Evolutionary conservation across 2,113 vertebrate genomes (phyloP), one percentile per base, ranked within the genome.

Genomic region (Prunella fulvescens): DNA sequence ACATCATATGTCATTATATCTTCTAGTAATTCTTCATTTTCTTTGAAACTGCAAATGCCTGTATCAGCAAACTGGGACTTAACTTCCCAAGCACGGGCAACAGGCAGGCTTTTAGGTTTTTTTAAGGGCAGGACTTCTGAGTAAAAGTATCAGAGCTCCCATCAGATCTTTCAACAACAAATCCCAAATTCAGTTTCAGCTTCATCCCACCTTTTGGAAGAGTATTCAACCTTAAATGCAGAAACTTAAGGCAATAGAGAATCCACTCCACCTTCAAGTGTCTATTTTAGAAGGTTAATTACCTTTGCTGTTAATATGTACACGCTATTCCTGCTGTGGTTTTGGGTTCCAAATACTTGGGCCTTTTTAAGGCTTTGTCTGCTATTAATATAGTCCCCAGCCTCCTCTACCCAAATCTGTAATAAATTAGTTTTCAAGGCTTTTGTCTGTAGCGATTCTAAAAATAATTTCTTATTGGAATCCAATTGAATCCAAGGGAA

Each of bases 381-480:
- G 80, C 40, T 95, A 47, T 66, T 76, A 87, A 47, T 69, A 42
- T 24, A 79, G 67, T 82, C 87, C 86, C 84, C 33, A 89, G 45
- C 26, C 73, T 87, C 74, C 45, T 78, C 65, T 88, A 47, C 61
- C 72, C 72, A 66, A 74, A 71, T 90, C 72, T 78, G 61, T 83
- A 86, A 90, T 64, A 86, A 83, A 88, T 81, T 60, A 73, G 31
- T 94, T 96, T 93, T 83, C 3, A 15, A 83, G 90, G 85, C 81
- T 95, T 93, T 91, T 94, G 64, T 93, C 90, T 95, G 81, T 86
- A 83, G 72, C 1, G 2, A 70, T 94, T 88, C 93, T 96, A 96
- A 95, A 96, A 95, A 96, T 83, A 96, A 82, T 81, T 92, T 83
- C 76, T 90, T 88, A 86, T 51, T 93, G 95, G 90, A 93, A 88